A percentile compares a stretch with the other conserved stretches of the same genome.
Evolutionary conservation across 2,797 vertebrate species (phyloP).

Genomic region (Bovichtus diacanthus): DNA sequence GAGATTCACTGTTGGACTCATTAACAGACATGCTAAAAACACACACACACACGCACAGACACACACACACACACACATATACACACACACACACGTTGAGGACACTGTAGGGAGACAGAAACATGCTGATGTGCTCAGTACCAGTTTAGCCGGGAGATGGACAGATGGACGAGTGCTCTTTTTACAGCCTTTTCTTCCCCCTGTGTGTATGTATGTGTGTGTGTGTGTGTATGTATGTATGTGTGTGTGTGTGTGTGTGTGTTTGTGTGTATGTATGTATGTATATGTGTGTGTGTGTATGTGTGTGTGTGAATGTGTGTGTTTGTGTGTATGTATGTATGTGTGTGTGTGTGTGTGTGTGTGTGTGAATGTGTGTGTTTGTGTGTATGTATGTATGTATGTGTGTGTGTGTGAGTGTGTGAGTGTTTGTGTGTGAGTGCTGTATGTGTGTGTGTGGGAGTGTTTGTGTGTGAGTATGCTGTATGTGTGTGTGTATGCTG

Average conservation of each 20-base stretch:
- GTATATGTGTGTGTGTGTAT: slow-evolving; percentile 33
- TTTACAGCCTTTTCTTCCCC: slow-evolving; percentile 55
- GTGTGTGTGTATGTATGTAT: slow-evolving; percentile 8
- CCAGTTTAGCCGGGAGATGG: slow-evolving; percentile 54
- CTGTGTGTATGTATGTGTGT: slow-evolving; percentile 13
- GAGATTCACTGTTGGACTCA: slow-evolving; percentile 16
- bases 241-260: slow-evolving; percentile 19
- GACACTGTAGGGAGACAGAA: slow-evolving; percentile 42
- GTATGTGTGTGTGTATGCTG: slow-evolving; percentile 29
- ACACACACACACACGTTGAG: slow-evolving; percentile 9
- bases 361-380: no score
- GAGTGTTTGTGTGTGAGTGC: slow-evolving; percentile 17
- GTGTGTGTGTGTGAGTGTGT: slow-evolving; percentile 11
- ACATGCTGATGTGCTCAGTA: slow-evolving; percentile 56
- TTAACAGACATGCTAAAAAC: no score
- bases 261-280: slow-evolving; percentile 20
- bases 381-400: no score
- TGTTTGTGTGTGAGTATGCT: slow-evolving; percentile 22
- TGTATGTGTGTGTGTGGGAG: no score
- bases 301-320: no score
- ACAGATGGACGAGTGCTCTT: slow-evolving; percentile 76
- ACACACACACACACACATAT: slow-evolving; percentile 10
- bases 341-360: no score
- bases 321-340: no score
- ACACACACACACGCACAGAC: neutral